Base-by-base conservation (phyloP, 2,113 vertebrate species). In the Ammodytes marinus region DNA sequence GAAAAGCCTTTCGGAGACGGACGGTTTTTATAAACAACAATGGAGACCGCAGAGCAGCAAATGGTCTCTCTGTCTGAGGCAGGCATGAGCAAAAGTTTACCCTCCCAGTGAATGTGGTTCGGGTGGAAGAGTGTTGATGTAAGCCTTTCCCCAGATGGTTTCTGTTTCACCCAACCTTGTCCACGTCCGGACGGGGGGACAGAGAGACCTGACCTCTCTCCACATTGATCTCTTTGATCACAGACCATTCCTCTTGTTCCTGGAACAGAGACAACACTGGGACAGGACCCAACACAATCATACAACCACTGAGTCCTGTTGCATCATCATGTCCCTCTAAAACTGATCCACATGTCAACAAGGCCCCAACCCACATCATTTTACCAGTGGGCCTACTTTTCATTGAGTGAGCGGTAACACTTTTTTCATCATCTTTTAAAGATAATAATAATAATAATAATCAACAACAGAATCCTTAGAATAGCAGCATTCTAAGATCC, bases 191-290 rank as follows among this genome's bases (percentile, higher is more conserved):
- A 58, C 53, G 50, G 10, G 40, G 43, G 79, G 69, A 82, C 65
- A 74, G 65, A 82, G 78, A 57, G 78, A 57, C 68, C 74, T 74
- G 80, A 78, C 84, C 79, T 76, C 79, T 76, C 70, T 80, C 49
- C 76, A 35, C 45, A 65, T 6, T 53, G 65, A 83, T 59, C 46
- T 35, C 60, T 80, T 77, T 73, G 84, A 87, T 81, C 63, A 19
- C 49, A 81, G 66, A 73, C 65, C 75, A 66, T 72, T 84, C 69
- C 77, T 84, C 78, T 80, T 77, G 59, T 82, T 69, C 65, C 73
- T 49, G 68, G 74, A 77, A 60, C 12, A 57, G 43, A 80, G 64
- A 84, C 68, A 79, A 79, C 60, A 64, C 7, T 15, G 35, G 40
- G 45, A 80, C 57, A 12, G 57, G 69, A 80, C 80, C 58, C 53